Base-by-base conservation (phyloP, 2,888 invertebrate genomes). In the Drosophila quinaria region DNA sequence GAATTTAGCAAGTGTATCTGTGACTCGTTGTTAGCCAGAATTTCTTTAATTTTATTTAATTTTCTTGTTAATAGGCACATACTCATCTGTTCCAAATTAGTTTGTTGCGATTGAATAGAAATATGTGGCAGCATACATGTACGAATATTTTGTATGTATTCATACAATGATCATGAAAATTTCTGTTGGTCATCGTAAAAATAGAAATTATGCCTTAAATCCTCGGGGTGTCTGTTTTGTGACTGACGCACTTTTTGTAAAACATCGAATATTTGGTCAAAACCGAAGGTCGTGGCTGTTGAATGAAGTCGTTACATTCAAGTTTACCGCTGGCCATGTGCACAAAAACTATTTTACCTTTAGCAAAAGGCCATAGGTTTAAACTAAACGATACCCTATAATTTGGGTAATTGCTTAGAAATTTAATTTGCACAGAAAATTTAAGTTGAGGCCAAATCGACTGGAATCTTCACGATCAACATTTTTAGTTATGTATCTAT, bases 121-220 rank as follows among this genome's bases (percentile, higher is more conserved):
- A 77, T 64, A 56, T 66, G 42, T 55, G 64, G 55, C 60, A 52
- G 22, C 52, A 61, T 35, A 44, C 15, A 47, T n/a, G 11, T 1
- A 4, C 19, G 29, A 8, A 29, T 29, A 29, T 29, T 8, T 5
- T 5, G 5, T 8, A 51, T 33, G 51, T 25, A 47, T 9, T 37
- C 3, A 4, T 62, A 46, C 10, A 60, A 70, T 69, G 56, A 70
- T 69, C 61, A 73, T 62, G 61, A 50, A 68, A 44, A 15, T 44
- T 55, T 58, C 22, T 70, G 29, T 29, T 42, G 64, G 55, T 63
- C 72, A 65, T 56, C 59, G 29, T 69, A 74, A 64, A 86, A 86
- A 82, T 84, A 84, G 74, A 72, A 60, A 80, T 82, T 83, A 70
- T 84, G 90, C 69, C 77, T 47, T 60, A 60, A 62, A 56, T 70